Evolutionary conservation across 2,888 invertebrate genomes (phyloP).

Genomic region (Onthophagus sagittarius): DNA sequence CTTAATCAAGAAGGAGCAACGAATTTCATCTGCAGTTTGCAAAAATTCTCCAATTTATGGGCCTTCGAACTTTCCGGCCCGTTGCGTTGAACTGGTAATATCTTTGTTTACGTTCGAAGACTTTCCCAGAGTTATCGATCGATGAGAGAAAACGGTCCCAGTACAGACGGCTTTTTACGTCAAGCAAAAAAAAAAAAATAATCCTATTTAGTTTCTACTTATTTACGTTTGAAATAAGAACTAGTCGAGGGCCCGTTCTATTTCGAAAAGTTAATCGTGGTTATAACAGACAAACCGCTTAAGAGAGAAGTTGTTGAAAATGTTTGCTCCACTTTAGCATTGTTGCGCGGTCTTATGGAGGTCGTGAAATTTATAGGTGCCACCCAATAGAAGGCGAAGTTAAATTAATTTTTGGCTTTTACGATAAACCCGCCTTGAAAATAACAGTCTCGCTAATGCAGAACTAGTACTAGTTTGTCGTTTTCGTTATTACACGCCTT

Average conservation of each 20-base stretch:
- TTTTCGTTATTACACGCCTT: background rate
- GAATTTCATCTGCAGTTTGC: background rate
- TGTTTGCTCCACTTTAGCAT: background rate
- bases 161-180: too few species aligned
- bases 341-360: background rate
- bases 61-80: background rate
- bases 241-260: too few species aligned
- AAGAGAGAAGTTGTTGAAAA: background rate
- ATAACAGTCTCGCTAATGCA: background rate
- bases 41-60: background rate
- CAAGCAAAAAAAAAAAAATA: too few species aligned
- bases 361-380: background rate
- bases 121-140: background rate
- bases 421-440: background rate
- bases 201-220: too few species aligned
- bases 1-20: background rate
- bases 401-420: background rate
- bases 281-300: too few species aligned
- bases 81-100: background rate
- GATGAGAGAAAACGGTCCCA: background rate
- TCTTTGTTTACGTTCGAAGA: background rate
- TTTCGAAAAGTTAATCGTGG: too few species aligned
- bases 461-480: background rate
- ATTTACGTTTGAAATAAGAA: too few species aligned
- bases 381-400: background rate